Conservation (phyloP, 2,113 vertebrate species). For the Tupaia tana region DNA sequence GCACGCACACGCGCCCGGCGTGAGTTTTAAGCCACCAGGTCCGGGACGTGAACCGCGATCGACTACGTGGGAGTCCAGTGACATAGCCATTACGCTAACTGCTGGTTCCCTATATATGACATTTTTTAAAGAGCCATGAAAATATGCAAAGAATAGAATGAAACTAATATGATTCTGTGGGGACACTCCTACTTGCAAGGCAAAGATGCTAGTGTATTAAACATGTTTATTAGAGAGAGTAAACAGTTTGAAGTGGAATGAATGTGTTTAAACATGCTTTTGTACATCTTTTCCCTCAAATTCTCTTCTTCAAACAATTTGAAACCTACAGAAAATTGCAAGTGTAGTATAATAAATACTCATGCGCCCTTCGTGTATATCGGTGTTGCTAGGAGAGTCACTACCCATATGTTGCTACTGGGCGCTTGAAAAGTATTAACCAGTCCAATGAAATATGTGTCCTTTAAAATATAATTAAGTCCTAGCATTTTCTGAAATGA, state of each 20-base stretch:
- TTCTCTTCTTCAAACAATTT: not conserved
- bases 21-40: no score
- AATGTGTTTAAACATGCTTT: not conserved
- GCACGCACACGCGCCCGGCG: no score
- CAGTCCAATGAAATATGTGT: not conserved
- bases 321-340: not conserved
- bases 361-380: not conserved
- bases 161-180: not conserved
- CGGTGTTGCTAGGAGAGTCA: no score
- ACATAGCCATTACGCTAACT: no score
- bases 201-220: not conserved
- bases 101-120: not conserved
- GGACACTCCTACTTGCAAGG: not conserved
- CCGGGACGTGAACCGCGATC: no score
- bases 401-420: not conserved
- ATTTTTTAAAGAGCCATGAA: not conserved
- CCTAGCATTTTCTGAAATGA: not conserved
- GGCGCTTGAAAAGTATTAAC: not conserved
- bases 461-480: not conserved
- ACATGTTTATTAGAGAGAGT: not conserved
- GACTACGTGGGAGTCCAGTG: no score
- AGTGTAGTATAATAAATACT: not conserved
- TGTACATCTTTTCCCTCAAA: not conserved
- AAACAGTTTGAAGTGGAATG: not conserved
- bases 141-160: not conserved